A percentile compares a stretch with the other conserved stretches of the same genome.
Conservation (phyloP, 2,113 vertebrate genomes). For the Caloenas nicobarica region DNA sequence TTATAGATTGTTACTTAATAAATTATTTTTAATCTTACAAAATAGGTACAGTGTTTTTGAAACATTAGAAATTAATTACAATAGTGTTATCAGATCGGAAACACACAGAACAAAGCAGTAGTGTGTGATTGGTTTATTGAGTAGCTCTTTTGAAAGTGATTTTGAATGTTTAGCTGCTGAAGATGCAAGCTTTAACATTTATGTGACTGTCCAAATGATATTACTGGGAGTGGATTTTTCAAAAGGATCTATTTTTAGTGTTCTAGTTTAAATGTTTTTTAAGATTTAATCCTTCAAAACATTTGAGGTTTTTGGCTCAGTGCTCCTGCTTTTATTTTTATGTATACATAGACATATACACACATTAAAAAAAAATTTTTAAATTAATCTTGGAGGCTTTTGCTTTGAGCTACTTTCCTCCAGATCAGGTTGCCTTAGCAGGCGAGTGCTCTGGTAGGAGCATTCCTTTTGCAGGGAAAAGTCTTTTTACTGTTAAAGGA, state of each 20-base stretch:
- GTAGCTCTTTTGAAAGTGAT: neutral
- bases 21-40: neutral
- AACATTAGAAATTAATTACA: neutral
- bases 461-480: neutral
- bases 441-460: neutral
- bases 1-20: neutral
- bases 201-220: neutral
- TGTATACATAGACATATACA: neutral
- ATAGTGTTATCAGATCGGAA: neutral
- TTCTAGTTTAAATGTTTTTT: neutral
- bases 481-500: neutral
- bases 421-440: neutral
- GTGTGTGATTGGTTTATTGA: neutral
- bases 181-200: neutral
- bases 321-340: neutral
- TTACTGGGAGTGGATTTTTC: neutral
- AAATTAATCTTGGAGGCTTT: neutral
- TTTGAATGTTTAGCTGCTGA: neutral
- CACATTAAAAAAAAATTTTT: neutral
- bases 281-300: neutral
- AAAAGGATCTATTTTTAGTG: neutral
- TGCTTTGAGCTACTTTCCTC: neutral
- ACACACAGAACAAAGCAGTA: neutral
- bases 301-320: neutral
- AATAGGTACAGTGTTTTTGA: neutral